Conservation (phyloP, 2,113 vertebrate genomes). For the Phoxinus phoxinus region DNA sequence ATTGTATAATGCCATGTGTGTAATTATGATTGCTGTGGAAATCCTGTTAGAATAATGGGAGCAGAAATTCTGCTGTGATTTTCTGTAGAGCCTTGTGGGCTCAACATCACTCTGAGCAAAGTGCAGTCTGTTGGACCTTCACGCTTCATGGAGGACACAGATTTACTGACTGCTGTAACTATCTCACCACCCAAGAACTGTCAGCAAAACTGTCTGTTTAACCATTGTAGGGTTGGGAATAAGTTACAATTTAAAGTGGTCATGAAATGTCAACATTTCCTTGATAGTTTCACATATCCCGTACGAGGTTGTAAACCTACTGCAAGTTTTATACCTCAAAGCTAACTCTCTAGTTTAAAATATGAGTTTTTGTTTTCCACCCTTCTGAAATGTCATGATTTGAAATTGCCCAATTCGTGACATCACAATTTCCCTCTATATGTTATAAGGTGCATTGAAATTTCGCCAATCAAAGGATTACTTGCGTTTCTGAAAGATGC, state of each 20-base stretch:
- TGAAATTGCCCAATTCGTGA: too few species aligned
- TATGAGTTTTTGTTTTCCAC: not conserved
- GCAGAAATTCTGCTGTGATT: constrained; percentile 26
- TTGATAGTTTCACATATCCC: not conserved
- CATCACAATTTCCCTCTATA: too few species aligned
- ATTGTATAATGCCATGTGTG: not conserved
- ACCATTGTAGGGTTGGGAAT: not conserved
- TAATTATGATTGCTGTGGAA: not conserved
- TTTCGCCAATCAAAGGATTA: not conserved
- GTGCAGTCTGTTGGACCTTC: constrained; percentile 56
- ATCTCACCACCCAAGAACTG: constrained; percentile 32
- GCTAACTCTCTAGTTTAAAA: not conserved
- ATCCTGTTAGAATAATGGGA: constrained; percentile 38
- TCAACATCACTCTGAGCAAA: constrained; percentile 57
- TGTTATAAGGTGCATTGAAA: not conserved
- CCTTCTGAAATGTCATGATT: too few species aligned
- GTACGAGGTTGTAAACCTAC: not conserved
- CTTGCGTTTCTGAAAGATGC: not conserved
- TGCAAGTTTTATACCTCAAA: not conserved
- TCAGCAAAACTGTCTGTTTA: not conserved
- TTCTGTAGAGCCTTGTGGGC: constrained; percentile 48
- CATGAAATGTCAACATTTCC: not conserved
- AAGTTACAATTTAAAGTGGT: not conserved
- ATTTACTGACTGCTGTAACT: constrained; percentile 50
- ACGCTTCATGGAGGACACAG: constrained; percentile 44